Evolutionary conservation across 2,797 vertebrate species (phyloP).

Genomic region (Centropyge bicolor): DNA sequence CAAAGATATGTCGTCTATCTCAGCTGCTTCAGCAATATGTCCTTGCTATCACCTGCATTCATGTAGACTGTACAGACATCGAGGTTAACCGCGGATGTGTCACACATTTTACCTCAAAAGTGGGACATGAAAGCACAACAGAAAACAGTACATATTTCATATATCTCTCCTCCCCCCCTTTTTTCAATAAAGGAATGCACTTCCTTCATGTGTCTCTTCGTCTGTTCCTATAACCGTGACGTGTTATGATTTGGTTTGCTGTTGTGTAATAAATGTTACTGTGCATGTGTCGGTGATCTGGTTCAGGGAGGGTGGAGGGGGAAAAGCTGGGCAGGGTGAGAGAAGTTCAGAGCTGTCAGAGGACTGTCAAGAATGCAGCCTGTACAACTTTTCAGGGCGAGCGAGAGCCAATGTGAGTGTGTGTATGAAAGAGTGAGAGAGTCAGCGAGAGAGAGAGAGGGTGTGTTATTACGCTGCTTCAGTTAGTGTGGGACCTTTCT

Average conservation of each 20-base stretch:
- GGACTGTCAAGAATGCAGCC: constrained; percentile 79
- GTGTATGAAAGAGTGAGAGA: constrained; percentile 17
- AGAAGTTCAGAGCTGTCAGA: constrained; percentile 62
- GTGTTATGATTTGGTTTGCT: constrained; percentile 1
- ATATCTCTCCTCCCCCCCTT: neutral
- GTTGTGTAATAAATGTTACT: constrained; percentile 37
- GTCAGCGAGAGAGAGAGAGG: constrained; percentile 52
- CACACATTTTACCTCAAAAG: neutral
- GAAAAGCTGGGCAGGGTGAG: constrained; percentile 39
- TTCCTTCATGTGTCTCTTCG: constrained; percentile 4
- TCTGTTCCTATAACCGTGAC: constrained; percentile 8
- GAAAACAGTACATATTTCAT: neutral
- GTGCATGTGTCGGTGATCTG: constrained; percentile 40
- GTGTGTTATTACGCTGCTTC: constrained; percentile 56
- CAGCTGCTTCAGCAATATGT: neutral
- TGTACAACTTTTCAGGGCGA: constrained; percentile 71
- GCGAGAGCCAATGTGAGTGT: constrained; percentile 37
- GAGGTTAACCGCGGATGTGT: constrained; percentile 2
- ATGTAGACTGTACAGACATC: neutral
- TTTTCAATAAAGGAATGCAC: constrained; percentile 55
- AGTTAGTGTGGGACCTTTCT: constrained; percentile 59
- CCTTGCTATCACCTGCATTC: constrained; percentile 18
- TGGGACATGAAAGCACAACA: neutral
- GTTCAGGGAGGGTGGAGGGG: constrained; percentile 34
- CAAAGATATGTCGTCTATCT: neutral